These are phyloP conservation scores for Hyla sarda DNA, from an alignment of 2,113 vertebrate species.

Conservation along the genomic window DNA sequence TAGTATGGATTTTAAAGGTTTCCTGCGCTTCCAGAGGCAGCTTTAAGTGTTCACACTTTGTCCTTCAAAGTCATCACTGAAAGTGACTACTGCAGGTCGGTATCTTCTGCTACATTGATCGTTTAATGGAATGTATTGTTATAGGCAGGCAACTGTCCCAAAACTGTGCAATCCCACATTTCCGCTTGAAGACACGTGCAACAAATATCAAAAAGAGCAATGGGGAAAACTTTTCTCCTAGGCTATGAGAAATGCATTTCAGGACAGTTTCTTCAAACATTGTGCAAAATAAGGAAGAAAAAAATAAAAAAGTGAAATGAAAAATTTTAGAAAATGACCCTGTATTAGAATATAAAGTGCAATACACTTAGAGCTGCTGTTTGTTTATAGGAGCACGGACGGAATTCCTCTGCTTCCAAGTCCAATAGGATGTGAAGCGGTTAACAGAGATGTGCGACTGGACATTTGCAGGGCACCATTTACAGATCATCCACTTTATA, in stretches of 20 bases:
- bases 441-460: conserved; percentile 61
- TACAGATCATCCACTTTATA: conserved; percentile 19
- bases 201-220: conserved; percentile 46
- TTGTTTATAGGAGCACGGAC: conserved; percentile 72
- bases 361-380: conserved; percentile 70
- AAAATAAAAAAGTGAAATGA: conserved; percentile 61
- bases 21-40: conserved; percentile 68
- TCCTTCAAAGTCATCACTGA: conserved; percentile 54
- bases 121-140: conserved; percentile 59
- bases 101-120: conserved; percentile 60
- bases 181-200: conserved; percentile 47
- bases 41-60: conserved; percentile 63
- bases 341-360: conserved; percentile 67
- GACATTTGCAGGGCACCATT: conserved; percentile 39
- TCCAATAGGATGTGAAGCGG: conserved; percentile 61
- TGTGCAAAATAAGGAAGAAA: conserved; percentile 68
- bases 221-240: conserved; percentile 59
- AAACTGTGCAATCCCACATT: conserved; percentile 64
- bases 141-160: conserved; percentile 62
- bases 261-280: conserved; percentile 64
- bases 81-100: conserved; percentile 22
- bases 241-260: conserved; percentile 33
- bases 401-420: conserved; percentile 70
- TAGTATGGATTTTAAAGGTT: conserved; percentile 54
- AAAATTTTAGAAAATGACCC: conserved; percentile 61